Conservation (phyloP, 2,797 vertebrate genomes). For the Threskiornis aethiopicus region DNA sequence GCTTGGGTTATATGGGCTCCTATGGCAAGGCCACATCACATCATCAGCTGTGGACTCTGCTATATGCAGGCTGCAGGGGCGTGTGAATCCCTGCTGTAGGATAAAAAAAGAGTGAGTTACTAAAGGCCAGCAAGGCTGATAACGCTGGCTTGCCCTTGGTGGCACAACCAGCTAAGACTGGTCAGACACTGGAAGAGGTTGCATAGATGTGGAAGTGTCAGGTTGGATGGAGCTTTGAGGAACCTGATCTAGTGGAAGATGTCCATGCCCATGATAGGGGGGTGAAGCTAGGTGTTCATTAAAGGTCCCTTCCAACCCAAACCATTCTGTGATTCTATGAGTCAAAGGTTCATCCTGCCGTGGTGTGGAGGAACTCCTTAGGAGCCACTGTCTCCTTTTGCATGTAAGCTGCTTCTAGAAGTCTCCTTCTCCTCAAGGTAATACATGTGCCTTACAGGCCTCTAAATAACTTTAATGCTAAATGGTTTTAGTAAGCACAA, state of each 20-base stretch:
- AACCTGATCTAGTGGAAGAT: not conserved
- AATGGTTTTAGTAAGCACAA: not conserved
- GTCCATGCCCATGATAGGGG: rapidly evolving
- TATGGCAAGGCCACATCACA: not conserved
- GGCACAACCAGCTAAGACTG: not conserved
- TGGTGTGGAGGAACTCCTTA: not conserved
- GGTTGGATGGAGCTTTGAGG: not conserved
- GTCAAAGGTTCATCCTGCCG: not conserved
- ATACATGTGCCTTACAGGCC: not conserved
- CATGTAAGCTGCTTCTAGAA: not conserved
- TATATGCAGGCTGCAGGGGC: not conserved
- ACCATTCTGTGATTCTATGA: not conserved
- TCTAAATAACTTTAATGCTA: not conserved
- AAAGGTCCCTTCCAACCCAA: not conserved
- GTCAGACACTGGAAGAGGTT: not conserved
- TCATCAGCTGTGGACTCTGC: not conserved
- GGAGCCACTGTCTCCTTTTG: not conserved
- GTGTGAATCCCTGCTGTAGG: not conserved
- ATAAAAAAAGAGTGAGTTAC: not conserved
- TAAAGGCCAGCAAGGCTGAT: not conserved
- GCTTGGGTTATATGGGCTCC: not conserved
- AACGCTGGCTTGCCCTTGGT: not conserved
- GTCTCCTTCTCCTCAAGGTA: not conserved
- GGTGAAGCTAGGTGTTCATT: not conserved
- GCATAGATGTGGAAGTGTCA: not conserved